A percentile compares a stretch with the other conserved stretches of the same genome.
Evolutionary conservation across 2,888 invertebrate species (phyloP).

Genomic region (Drosophila multiciliata): DNA sequence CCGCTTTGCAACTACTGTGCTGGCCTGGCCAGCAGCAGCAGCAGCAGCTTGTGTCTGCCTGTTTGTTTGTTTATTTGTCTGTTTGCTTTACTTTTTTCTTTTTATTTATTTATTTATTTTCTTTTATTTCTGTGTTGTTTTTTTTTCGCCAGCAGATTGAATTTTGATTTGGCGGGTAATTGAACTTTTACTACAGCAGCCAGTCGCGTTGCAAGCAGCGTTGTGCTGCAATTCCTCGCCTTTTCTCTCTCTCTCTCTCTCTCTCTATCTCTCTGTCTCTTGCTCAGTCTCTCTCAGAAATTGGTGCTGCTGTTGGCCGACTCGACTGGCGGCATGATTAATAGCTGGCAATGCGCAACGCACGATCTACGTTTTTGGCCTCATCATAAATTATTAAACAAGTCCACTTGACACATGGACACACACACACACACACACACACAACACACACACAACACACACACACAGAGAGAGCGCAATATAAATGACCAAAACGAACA

Average conservation of each 20-base stretch:
- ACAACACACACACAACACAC: background rate
- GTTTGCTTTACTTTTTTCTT: slow-evolving; percentile 50
- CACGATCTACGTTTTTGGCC: slow-evolving; percentile 80
- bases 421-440: slow-evolving; percentile 43
- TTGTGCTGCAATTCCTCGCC: slow-evolving; percentile 31
- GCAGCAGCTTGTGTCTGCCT: background rate
- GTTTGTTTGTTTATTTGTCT: slow-evolving; percentile 23
- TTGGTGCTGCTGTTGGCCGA: slow-evolving; percentile 31
- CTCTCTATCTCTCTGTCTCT: background rate
- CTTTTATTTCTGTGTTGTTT: slow-evolving; percentile 42
- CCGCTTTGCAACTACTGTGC: slow-evolving; percentile 36
- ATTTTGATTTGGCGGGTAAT: slow-evolving; percentile 83
- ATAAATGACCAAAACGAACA: slow-evolving; percentile 75
- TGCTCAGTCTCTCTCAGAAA: slow-evolving; percentile 3
- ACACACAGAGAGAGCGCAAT: slow-evolving; percentile 46
- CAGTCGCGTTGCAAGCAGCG: slow-evolving; percentile 16
- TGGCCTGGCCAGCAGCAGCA: slow-evolving; percentile 27
- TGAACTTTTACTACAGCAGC: slow-evolving; percentile 77
- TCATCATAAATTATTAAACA: slow-evolving; percentile 79
- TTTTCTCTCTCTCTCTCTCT: slow-evolving; percentile 10
- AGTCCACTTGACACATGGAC: slow-evolving; percentile 78
- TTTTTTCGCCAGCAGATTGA: slow-evolving; percentile 74
- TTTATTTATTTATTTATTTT: slow-evolving; percentile 34
- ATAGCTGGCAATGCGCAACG: slow-evolving; percentile 80
- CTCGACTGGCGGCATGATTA: slow-evolving; percentile 68